Conservation (phyloP, 2,888 invertebrate species). For the Athrips mouffetella region DNA sequence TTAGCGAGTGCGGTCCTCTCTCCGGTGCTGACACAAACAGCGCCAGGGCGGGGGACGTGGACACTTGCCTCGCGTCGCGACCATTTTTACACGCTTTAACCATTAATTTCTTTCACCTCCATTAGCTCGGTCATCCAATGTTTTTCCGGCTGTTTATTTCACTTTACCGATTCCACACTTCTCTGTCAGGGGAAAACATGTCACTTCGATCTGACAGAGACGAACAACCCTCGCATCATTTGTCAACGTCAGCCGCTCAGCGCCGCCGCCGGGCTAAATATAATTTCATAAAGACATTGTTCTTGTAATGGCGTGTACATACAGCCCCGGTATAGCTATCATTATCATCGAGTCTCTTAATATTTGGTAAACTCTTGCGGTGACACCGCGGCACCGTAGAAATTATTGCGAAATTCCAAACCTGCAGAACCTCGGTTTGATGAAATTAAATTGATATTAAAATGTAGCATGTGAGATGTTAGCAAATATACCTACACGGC, state of each 20-base stretch:
- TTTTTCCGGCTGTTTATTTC: constrained; percentile 53
- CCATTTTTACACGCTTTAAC: no score
- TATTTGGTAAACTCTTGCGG: no score
- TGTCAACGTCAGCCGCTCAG: constrained; percentile 72
- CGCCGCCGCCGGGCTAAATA: constrained; percentile 64
- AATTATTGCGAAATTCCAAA: no score
- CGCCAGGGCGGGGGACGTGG: no score
- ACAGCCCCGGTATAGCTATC: no score
- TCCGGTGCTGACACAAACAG: not conserved
- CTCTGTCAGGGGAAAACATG: constrained; percentile 63
- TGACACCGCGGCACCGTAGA: no score
- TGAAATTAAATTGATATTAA: no score
- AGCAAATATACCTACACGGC: no score
- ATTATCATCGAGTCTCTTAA: no score
- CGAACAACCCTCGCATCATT: constrained; percentile 70
- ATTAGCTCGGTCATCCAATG: constrained; percentile 29
- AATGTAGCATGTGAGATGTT: no score
- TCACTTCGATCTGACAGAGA: constrained; percentile 74
- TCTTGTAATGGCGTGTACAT: constrained; percentile 59
- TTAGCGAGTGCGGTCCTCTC: no score
- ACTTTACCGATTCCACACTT: constrained; percentile 62
- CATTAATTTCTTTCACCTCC: constrained; percentile 20
- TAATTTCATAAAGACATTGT: constrained; percentile 75
- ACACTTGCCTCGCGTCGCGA: not conserved
- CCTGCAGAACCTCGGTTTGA: no score